phyloP scores from a whole-genome alignment of 2,113 vertebrate species.

The Mastomys coucha region DNA sequence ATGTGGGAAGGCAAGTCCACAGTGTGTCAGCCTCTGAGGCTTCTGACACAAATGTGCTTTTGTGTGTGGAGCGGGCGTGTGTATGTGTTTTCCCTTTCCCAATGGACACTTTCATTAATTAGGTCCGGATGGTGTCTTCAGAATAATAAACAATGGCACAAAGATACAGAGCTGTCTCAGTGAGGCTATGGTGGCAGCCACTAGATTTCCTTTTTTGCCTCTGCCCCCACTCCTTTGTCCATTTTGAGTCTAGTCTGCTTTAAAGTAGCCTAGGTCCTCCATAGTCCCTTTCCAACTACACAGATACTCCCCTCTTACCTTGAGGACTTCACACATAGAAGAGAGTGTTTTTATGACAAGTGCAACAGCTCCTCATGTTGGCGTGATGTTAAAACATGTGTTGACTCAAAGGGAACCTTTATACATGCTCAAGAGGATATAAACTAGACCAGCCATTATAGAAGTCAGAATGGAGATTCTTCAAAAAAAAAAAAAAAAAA shows the following conservation, averaged over 20 bases:
- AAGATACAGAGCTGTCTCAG: slow-evolving; percentile 58
- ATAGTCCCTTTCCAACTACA: not conserved
- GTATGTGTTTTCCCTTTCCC: slow-evolving; percentile 67
- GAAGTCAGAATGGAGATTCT: not conserved
- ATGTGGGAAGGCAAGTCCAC: slow-evolving; percentile 47
- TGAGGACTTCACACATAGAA: slow-evolving; percentile 20
- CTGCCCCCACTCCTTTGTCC: slow-evolving; percentile 35
- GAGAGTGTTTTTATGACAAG: slow-evolving; percentile 8
- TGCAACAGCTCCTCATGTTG: not conserved
- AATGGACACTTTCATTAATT: slow-evolving; percentile 68
- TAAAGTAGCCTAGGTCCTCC: not conserved
- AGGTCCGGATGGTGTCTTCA: slow-evolving; percentile 71
- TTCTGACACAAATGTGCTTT: slow-evolving; percentile 72
- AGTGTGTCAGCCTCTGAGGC: slow-evolving; percentile 68
- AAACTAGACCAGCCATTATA: not conserved
- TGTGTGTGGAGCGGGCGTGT: slow-evolving; percentile 72
- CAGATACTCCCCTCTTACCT: not conserved
- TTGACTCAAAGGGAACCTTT: not conserved
- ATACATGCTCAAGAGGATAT: not conserved
- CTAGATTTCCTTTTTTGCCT: slow-evolving; percentile 21
- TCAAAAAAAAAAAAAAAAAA: not conserved
- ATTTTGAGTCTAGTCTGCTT: not conserved
- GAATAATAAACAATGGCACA: slow-evolving; percentile 53
- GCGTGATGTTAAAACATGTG: slow-evolving; percentile 20
- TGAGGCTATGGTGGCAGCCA: slow-evolving; percentile 21